Base-by-base conservation (phyloP, 2,113 vertebrate species). In the Ageneiosus marmoratus region DNA sequence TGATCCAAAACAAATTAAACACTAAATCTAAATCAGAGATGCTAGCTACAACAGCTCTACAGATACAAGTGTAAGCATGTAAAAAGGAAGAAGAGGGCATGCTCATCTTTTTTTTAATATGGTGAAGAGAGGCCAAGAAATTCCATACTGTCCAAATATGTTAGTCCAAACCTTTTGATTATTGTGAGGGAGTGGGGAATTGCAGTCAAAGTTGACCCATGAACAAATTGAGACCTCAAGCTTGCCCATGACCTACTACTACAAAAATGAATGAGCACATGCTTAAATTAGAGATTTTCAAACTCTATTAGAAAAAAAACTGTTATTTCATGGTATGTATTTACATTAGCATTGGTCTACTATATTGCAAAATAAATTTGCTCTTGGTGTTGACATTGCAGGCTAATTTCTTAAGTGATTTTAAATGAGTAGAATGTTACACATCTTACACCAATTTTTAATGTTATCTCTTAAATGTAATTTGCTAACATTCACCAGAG, bases 201-300 rank as follows among this genome's bases (percentile, higher is more conserved):
- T 83, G 81, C n/a, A 56, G 22, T 69, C 44, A 77, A 76, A 75
- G 62, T 18, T 46, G 53, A 83, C 75, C 15, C 0, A 75, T 48
- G 69, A 76, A 55, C 29, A 81, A n/a, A 51, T 27, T 50, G 63
- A 70, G 78, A 44, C 24, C 51, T 75, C 34, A 20, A 48, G 44
- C 0, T 44, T 44, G 29, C 74, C n/a, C 24, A 79, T 22, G 60
- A 46, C 79, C 22, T 62, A 84, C 84, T 83, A 72, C 63, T 51
- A 48, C 27, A 48, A 41, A 89, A 82, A 86, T 82, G 85, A 78
- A 58, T 79, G 32, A 11, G 82, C 91, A 87, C 87, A 92, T 91
- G 88, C 92, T 92, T 91, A 73, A n/a, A 93, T 92, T 86, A 85
- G 79, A 83, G 72, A 82, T 80, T 88, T 89, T 88, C 81, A 88